Evolutionary conservation across 2,888 invertebrate genomes (phyloP).

Genomic region (Aquatica leii): DNA sequence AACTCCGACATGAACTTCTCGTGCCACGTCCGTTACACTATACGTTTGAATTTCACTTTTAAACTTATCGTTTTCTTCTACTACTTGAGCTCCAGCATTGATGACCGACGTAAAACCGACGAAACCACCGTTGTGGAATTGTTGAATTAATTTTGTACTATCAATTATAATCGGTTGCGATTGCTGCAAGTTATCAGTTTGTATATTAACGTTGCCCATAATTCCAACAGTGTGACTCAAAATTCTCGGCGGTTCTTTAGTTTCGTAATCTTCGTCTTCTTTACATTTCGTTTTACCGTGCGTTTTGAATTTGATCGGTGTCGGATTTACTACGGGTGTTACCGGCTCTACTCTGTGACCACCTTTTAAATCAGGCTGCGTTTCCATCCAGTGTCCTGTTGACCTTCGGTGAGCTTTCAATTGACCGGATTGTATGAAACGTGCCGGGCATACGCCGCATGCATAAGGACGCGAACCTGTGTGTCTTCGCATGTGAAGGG

Average conservation of each 20-base stretch:
- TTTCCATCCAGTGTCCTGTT: constrained; percentile 67
- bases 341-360: constrained; percentile 60
- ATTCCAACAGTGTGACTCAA: constrained; percentile 36
- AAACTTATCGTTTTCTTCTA: constrained; percentile 24
- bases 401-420: constrained; percentile 70
- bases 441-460: constrained; percentile 72
- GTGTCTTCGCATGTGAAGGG: constrained; percentile 73
- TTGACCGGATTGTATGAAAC: constrained; percentile 71
- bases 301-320: constrained; percentile 58
- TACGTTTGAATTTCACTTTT: constrained; percentile 40
- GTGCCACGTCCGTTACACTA: constrained; percentile 33
- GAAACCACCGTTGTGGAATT: constrained; percentile 46
- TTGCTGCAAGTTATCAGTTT: constrained; percentile 22
- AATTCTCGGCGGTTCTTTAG: too few relatives aligned
- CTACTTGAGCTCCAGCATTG: constrained; percentile 24
- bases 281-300: constrained; percentile 48
- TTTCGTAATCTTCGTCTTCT: constrained; percentile 27
- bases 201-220: constrained; percentile 50
- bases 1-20: constrained; percentile 29
- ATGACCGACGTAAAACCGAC: constrained; percentile 37
- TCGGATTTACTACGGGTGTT: constrained; percentile 55
- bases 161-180: constrained; percentile 51
- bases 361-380: constrained; percentile 59
- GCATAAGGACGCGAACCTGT: constrained; percentile 74
- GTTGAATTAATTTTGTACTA: constrained; percentile 50